A percentile compares a stretch with the other conserved stretches of the same genome.
These are phyloP conservation scores for Eupeodes corollae DNA, from an alignment of 1,140 invertebrate genomes.

Conservation along the genomic window DNA sequence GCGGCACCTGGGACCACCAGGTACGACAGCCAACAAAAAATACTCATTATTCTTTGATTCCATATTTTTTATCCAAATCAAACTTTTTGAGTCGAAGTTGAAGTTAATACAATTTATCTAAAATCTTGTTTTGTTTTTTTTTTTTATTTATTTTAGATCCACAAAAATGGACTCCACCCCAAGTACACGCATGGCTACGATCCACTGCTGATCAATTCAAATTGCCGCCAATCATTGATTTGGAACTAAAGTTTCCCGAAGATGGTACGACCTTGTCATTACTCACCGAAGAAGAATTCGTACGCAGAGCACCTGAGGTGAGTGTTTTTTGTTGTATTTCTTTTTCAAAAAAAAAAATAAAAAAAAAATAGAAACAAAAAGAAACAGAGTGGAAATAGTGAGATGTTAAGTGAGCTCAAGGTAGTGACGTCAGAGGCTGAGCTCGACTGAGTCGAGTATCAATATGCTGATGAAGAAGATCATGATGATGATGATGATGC, in stretches of 20 bases:
- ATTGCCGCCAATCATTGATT: constrained; percentile 57
- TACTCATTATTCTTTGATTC: too few relatives aligned
- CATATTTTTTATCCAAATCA: too few relatives aligned
- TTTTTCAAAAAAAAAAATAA: constrained; percentile 2
- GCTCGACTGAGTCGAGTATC: too few relatives aligned
- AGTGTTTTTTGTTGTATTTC: constrained; percentile 16
- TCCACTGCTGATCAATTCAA: constrained; percentile 71
- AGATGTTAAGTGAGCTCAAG: too few relatives aligned
- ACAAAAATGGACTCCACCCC: constrained; percentile 64
- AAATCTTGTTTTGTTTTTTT: not conserved
- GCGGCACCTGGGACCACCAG: too few relatives aligned
- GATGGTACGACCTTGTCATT: constrained; percentile 62
- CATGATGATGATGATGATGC: too few relatives aligned
- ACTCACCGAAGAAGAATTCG: constrained; percentile 76
- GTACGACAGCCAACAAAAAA: too few relatives aligned
- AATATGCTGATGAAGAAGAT: too few relatives aligned
- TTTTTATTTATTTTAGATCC: constrained; percentile 57
- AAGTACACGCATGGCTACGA: constrained; percentile 77
- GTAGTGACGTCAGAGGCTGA: too few relatives aligned
- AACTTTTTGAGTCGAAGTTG: too few relatives aligned
- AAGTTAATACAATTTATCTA: too few relatives aligned
- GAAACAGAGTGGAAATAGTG: not conserved
- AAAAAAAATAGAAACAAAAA: constrained; percentile 3
- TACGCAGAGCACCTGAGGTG: constrained; percentile 65
- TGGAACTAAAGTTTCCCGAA: constrained; percentile 49